phyloP scores from a whole-genome alignment of 2,113 vertebrate species.

The Tylochromis polylepis region DNA sequence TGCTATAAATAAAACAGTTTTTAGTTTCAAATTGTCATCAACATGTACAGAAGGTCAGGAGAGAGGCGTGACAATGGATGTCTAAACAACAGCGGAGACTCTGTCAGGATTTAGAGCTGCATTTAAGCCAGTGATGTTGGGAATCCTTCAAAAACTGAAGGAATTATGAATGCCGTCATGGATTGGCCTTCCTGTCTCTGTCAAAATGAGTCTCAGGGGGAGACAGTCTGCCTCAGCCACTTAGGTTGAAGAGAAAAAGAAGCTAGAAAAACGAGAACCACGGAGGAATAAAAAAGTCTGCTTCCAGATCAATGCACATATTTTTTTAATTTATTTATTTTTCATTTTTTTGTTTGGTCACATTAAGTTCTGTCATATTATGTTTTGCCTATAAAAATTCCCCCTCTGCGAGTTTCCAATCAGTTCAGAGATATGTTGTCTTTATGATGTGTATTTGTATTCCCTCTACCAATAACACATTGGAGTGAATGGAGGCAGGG shows the following conservation, averaged over 20 bases:
- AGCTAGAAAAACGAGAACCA: neutral
- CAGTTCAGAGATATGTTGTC: neutral
- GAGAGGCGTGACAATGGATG: neutral
- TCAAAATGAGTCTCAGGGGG: neutral
- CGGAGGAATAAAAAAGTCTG: neutral
- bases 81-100: fast-evolving
- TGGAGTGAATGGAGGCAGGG: neutral
- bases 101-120: neutral
- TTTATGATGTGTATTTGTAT: neutral
- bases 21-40: neutral
- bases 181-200: neutral
- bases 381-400: neutral
- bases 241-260: neutral
- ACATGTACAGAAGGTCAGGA: neutral
- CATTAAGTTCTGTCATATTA: neutral
- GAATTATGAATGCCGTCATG: neutral
- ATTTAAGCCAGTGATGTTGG: neutral
- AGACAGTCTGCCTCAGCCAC: neutral
- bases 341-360: neutral
- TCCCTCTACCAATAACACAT: neutral
- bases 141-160: neutral
- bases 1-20: neutral
- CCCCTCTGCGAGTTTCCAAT: neutral
- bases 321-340: neutral
- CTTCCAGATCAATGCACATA: neutral